Percentiles rank a stretch among this genome's conserved stretches.
phyloP scores from a whole-genome alignment of 2,888 invertebrate species.

The Polydrusus tereticollis region DNA sequence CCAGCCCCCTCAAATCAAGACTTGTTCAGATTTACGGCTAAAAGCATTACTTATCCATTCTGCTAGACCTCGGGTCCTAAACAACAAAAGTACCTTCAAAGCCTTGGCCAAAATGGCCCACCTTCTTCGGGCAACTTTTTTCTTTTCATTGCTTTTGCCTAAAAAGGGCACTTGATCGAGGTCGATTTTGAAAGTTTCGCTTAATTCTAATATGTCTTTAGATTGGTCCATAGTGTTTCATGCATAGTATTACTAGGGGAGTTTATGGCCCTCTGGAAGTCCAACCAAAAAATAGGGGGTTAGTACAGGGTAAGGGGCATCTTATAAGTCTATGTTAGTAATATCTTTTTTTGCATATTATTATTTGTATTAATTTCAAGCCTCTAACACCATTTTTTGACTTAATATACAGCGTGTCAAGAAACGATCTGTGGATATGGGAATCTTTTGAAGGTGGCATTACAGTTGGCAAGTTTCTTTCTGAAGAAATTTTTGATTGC shows the following conservation, averaged over 20 bases:
- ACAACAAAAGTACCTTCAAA: conserved; percentile 65
- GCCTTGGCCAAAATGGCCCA: conserved; percentile 80
- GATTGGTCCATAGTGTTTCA: conserved; percentile 65
- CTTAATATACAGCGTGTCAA: too few relatives aligned
- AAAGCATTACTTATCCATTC: too few relatives aligned
- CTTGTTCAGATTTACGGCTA: too few relatives aligned
- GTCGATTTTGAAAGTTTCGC: conserved; percentile 62
- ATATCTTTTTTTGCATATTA: neutral
- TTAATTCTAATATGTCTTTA: conserved; percentile 62
- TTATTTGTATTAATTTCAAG: neutral
- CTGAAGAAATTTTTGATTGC: too few relatives aligned
- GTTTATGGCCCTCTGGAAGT: conserved; percentile 36
- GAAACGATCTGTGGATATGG: too few relatives aligned
- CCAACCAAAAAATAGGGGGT: conserved; percentile 33
- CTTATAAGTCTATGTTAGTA: neutral
- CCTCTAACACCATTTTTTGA: neutral
- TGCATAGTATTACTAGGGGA: conserved; percentile 54
- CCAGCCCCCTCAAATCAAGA: too few relatives aligned
- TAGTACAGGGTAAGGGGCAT: neutral
- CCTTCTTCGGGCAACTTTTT: conserved; percentile 74
- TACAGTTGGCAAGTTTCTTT: too few relatives aligned
- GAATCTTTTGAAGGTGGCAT: too few relatives aligned
- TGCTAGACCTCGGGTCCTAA: neutral
- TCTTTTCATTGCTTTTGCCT: conserved; percentile 63
- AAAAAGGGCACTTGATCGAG: conserved; percentile 62